A percentile compares a stretch with the other conserved stretches of the same genome.
Conservation (phyloP, 2,113 vertebrate species). For the Saguinus midas region DNA sequence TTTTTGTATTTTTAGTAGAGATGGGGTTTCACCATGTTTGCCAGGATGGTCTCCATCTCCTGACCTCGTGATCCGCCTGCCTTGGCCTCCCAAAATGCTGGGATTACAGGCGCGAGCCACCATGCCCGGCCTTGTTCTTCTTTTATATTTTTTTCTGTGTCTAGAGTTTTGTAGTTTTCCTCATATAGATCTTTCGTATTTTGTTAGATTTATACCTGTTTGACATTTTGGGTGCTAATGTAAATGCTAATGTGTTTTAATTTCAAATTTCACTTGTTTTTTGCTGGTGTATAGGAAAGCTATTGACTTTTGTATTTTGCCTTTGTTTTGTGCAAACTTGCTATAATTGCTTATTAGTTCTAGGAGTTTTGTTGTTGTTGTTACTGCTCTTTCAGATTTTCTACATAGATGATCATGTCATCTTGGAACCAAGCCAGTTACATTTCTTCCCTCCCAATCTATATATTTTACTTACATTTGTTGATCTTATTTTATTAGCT, state of each 20-base stretch:
- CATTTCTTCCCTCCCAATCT: background rate
- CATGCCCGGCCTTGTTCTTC: background rate
- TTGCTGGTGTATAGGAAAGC: background rate
- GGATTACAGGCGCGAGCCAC: no score
- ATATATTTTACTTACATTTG: background rate
- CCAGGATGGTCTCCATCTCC: no score
- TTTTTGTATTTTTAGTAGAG: no score
- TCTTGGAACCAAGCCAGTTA: background rate
- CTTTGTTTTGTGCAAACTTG: background rate
- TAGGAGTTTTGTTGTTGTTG: background rate
- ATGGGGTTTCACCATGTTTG: no score
- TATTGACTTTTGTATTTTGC: background rate
- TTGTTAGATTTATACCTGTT: background rate
- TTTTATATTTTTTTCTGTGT: background rate
- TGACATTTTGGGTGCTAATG: background rate
- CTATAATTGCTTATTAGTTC: background rate
- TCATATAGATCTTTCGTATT: background rate
- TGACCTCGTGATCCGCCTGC: no score
- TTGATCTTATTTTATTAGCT: background rate
- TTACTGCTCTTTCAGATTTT: background rate
- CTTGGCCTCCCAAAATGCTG: no score
- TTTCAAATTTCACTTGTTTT: background rate
- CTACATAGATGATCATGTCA: background rate
- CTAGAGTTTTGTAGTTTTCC: background rate
- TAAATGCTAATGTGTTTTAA: background rate